phyloP scores from a whole-genome alignment of 2,113 vertebrate genomes.

The Rhipidura dahli region DNA sequence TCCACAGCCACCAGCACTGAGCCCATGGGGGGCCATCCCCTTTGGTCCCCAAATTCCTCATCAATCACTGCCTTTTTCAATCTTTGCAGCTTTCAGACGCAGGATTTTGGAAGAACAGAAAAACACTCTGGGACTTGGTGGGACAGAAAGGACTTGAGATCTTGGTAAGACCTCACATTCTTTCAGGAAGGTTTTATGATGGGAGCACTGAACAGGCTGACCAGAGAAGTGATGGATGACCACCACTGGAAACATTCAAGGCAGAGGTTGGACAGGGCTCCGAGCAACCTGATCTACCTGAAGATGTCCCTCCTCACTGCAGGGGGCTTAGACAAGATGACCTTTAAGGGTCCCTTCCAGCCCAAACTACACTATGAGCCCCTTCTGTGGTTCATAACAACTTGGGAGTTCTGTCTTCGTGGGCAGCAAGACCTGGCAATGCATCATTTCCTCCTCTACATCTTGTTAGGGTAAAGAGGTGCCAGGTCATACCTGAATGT shows the following conservation, averaged over 20 bases:
- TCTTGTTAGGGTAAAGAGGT: neutral
- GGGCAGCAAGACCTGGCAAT: neutral
- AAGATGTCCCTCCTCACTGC: neutral
- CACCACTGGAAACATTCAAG: neutral
- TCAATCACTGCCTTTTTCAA: neutral
- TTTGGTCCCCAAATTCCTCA: neutral
- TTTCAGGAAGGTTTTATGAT: neutral
- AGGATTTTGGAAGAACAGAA: neutral
- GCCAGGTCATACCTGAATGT: neutral
- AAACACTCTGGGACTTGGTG: neutral
- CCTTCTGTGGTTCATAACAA: neutral
- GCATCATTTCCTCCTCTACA: neutral
- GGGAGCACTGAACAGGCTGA: neutral
- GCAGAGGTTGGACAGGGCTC: neutral
- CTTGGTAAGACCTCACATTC: neutral
- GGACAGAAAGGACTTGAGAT: neutral
- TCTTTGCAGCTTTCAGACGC: neutral
- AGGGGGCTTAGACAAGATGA: neutral
- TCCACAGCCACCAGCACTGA: neutral
- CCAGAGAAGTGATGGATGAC: neutral
- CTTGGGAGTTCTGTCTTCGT: neutral
- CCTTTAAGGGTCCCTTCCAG: neutral
- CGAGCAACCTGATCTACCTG: neutral
- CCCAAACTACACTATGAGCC: neutral
- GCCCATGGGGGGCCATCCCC: rapidly evolving